phyloP scores from a whole-genome alignment of 2,113 vertebrate species.

The Rostratula benghalensis region DNA sequence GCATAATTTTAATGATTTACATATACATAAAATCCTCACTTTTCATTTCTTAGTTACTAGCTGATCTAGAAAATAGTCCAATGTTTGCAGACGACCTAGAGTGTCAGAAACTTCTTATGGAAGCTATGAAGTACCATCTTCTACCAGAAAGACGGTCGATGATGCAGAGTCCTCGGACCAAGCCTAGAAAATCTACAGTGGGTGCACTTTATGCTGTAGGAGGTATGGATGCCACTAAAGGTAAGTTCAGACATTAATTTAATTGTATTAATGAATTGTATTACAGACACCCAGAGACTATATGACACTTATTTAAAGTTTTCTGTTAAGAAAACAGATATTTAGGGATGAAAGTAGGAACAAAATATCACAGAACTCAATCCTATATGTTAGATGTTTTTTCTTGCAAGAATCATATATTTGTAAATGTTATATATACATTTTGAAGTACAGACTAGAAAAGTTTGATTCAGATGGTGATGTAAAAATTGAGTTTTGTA shows the following conservation, averaged over 20 bases:
- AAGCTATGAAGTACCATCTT: constrained; percentile 98
- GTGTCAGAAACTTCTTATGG: constrained; percentile 96
- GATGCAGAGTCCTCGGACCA: constrained; percentile 96
- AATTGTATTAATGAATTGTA: not conserved
- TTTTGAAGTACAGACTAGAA: not conserved
- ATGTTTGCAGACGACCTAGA: constrained; percentile 94
- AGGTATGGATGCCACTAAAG: constrained; percentile 95
- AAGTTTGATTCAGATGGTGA: not conserved
- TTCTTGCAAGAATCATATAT: not conserved
- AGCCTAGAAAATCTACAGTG: constrained; percentile 97
- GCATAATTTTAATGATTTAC: not conserved
- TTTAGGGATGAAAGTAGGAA: not conserved
- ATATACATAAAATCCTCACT: not conserved
- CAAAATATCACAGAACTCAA: not conserved
- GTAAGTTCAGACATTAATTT: constrained; percentile 53
- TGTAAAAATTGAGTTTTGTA: not conserved
- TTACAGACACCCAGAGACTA: not conserved
- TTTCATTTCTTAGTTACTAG: constrained; percentile 82
- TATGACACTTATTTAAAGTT: not conserved
- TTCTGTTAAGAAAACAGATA: not conserved
- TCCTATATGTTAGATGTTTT: not conserved
- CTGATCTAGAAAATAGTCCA: constrained; percentile 93
- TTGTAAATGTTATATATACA: not conserved
- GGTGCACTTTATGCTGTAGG: constrained; percentile 94
- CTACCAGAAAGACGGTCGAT: constrained; percentile 91